These are phyloP conservation scores for Aricia agestis DNA, from an alignment of 1,140 invertebrate genomes.

Conservation along the genomic window DNA sequence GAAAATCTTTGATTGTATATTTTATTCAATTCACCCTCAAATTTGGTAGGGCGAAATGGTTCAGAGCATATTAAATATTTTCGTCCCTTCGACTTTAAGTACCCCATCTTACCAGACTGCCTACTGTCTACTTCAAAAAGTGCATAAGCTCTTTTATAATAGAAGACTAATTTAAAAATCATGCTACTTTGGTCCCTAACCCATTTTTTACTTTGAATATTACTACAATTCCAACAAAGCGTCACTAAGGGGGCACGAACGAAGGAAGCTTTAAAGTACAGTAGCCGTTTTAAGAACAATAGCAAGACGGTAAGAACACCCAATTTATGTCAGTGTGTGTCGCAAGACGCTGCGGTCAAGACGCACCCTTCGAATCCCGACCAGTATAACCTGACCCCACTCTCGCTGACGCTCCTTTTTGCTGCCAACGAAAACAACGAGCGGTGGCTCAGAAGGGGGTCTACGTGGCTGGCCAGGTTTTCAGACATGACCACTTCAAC, in stretches of 20 bases:
- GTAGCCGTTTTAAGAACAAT: conserved; percentile 15
- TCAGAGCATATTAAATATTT: too few relatives aligned
- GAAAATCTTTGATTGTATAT: too few relatives aligned
- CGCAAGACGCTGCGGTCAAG: conserved; percentile 38
- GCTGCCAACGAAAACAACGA: conserved; percentile 35
- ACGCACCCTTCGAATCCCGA: conserved; percentile 28
- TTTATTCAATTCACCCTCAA: too few relatives aligned
- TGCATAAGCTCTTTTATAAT: too few relatives aligned
- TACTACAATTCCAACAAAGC: neutral
- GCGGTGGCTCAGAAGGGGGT: conserved; percentile 24
- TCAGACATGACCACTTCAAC: conserved; percentile 37
- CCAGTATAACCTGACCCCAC: conserved; percentile 31
- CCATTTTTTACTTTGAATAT: neutral
- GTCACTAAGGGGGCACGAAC: neutral
- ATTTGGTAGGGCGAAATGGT: too few relatives aligned
- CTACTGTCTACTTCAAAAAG: too few relatives aligned
- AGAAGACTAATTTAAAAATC: too few relatives aligned
- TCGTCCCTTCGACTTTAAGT: too few relatives aligned
- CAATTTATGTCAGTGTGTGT: conserved; percentile 39
- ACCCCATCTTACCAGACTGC: too few relatives aligned
- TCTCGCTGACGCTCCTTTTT: conserved; percentile 33
- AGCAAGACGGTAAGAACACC: conserved; percentile 31
- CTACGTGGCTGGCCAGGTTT: conserved; percentile 27
- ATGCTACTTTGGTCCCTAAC: too few relatives aligned
- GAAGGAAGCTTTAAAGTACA: conserved; percentile 14